Evolutionary conservation across 2,888 invertebrate genomes (phyloP).

Genomic region (Elaeidobius kamerunicus): DNA sequence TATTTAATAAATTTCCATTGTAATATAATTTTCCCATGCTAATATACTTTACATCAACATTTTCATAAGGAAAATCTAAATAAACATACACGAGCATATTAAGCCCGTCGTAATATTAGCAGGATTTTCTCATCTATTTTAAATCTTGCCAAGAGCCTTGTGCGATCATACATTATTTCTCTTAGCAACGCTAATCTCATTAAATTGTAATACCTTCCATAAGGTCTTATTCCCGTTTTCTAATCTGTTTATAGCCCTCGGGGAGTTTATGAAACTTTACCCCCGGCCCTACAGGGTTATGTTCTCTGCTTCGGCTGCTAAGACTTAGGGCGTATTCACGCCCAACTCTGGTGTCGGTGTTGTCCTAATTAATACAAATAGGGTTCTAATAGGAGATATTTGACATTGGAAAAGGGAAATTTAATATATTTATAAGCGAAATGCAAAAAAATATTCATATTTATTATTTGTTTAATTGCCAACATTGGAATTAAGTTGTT

Average conservation of each 20-base stretch:
- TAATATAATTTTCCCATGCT: too few relatives aligned
- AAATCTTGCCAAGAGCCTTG: background rate
- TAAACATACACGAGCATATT: too few relatives aligned
- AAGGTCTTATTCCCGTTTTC: conserved; percentile 46
- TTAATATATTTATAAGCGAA: too few relatives aligned
- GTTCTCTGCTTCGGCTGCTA: conserved; percentile 5
- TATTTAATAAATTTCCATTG: background rate
- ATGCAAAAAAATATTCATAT: background rate
- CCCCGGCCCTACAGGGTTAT: conserved; percentile 32
- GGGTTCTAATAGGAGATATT: too few relatives aligned
- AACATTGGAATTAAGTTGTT: too few relatives aligned
- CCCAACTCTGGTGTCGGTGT: conserved; percentile 2
- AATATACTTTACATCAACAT: too few relatives aligned
- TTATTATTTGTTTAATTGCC: too few relatives aligned
- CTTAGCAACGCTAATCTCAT: conserved; percentile 46
- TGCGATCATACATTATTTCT: conserved; percentile 16
- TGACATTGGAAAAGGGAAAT: too few relatives aligned
- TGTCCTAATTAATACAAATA: background rate
- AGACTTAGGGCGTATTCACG: conserved; percentile 7
- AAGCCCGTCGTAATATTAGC: too few relatives aligned
- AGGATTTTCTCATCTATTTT: background rate
- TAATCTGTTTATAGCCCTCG: conserved; percentile 48
- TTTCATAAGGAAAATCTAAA: too few relatives aligned
- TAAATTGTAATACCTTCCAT: conserved; percentile 48
- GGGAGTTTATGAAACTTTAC: conserved; percentile 43